Evolutionary conservation across 2,113 vertebrate species (phyloP), one percentile per base, ranked within the genome.

Genomic region (Indicator maculatus): DNA sequence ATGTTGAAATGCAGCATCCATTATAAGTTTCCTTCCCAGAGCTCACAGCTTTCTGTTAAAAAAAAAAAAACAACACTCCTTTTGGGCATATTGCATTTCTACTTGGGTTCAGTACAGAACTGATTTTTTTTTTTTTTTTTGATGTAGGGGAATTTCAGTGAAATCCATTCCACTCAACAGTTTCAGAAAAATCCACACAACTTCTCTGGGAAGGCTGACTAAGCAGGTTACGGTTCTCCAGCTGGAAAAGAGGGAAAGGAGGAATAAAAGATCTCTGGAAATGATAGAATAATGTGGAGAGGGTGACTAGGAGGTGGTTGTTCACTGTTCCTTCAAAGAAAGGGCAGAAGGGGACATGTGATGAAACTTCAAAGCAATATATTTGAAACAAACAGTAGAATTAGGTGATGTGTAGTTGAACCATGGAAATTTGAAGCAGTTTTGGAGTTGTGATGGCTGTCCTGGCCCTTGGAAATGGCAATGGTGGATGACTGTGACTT

Each of bases 41-140:
- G 67, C 20, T 89, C 61, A 64, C 20, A 72, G 39, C 38, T 83
- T 88, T 91, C 72, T 69, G 28, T 9, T 27, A 91, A 75, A 26
- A 83, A 83, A 86, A 39, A 16, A 26, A 83, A 83, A 86, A 39
- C n/a, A 36, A 36, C 36, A 16, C 30, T 88, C 18, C 12, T 90
- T 31, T 53, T 30, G 69, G 75, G 53, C 12, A 33, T 81, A 50
- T 61, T 83, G 26, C 26, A 19, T 76, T 89, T 93, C 55, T 90
- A 26, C 77, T 83, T 60, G 26, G 26, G 7, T 61, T 86, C 6
- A 60, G 33, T 33, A 58, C 11, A 63, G 45, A 41, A 71, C 5
- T 80, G 56, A 38, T 16, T 47, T 73, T 53, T 74, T 82, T 92
- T n/a, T n/a, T n/a, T 80, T 86, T 82, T 93, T 77, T 83, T 15